Evolutionary conservation across 2,888 invertebrate genomes (phyloP).

Genomic region (Siphonodentalium dalli): DNA sequence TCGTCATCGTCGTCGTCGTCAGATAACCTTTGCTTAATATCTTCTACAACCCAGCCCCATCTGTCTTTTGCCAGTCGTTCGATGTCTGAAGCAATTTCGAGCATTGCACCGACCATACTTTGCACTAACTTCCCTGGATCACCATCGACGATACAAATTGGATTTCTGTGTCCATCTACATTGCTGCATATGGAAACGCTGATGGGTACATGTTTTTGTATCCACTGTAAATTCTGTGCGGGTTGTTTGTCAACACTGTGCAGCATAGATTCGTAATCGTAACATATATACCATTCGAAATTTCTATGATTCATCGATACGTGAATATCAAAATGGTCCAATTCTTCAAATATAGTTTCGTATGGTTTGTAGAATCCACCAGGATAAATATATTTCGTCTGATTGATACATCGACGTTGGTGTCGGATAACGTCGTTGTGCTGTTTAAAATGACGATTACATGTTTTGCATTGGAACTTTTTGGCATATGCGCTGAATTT

Average conservation of each 20-base stretch:
- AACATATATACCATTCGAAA: conserved; percentile 19
- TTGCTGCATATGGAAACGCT: conserved; percentile 24
- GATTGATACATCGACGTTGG: conserved; percentile 13
- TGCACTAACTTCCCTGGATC: conserved; percentile 13
- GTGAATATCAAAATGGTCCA: conserved; percentile 17
- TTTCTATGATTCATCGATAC: too few relatives aligned
- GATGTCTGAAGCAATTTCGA: conserved; percentile 4
- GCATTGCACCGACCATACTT: conserved; percentile 10
- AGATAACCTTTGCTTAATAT: conserved; percentile 9
- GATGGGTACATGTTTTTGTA: conserved; percentile 20
- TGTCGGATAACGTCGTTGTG: conserved; percentile 14
- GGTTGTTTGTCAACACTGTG: conserved; percentile 8
- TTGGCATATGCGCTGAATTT: conserved; percentile 6
- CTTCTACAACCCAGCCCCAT: conserved; percentile 22
- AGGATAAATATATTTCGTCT: conserved; percentile 21
- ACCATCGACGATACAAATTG: conserved; percentile 16
- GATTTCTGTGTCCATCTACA: conserved; percentile 14
- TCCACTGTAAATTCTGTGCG: conserved; percentile 19
- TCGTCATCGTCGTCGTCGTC: background rate
- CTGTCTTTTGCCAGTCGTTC: conserved; percentile 14
- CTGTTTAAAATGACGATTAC: conserved; percentile 21
- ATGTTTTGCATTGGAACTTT: conserved; percentile 19
- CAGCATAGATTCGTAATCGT: too few relatives aligned
- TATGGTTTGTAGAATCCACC: conserved; percentile 17
- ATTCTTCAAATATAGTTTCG: conserved; percentile 18